Conservation (phyloP, 2,797 vertebrate genomes). For the Synaphobranchus kaupii region DNA sequence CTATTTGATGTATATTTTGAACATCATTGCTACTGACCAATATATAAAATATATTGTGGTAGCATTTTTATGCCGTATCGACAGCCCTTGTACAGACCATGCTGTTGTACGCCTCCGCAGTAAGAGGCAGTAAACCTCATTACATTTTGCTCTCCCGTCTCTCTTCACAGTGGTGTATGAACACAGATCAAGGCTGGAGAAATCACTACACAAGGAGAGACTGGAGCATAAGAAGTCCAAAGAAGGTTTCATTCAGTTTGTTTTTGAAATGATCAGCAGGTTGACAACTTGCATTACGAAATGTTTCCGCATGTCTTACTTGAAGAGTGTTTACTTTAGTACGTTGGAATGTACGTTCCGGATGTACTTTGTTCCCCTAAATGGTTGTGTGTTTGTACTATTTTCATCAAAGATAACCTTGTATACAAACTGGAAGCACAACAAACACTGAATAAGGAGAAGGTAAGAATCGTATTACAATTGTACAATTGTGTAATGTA, state of each 20-base stretch:
- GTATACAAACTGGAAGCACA: slow-evolving; percentile 95
- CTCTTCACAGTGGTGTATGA: slow-evolving; percentile 89
- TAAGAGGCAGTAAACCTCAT: not conserved
- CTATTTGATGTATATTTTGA: no score
- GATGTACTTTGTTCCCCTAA: slow-evolving; percentile 23
- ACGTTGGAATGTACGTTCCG: not conserved
- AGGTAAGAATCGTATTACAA: slow-evolving; percentile 72
- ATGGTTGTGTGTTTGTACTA: slow-evolving; percentile 22
- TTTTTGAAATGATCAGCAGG: not conserved
- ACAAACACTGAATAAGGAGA: slow-evolving; percentile 95
- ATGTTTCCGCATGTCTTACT: not conserved
- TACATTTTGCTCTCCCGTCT: not conserved
- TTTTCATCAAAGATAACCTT: slow-evolving; percentile 84
- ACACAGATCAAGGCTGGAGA: slow-evolving; percentile 95
- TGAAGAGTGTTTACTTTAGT: no score
- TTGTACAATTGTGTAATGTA: not conserved
- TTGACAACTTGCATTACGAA: not conserved
- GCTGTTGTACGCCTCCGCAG: not conserved
- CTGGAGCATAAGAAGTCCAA: slow-evolving; percentile 97
- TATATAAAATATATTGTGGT: not conserved
- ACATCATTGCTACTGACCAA: no score
- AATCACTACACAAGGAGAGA: slow-evolving; percentile 96
- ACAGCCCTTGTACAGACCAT: not conserved
- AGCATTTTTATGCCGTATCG: not conserved
- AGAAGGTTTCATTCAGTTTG: slow-evolving; percentile 77